phyloP scores from a whole-genome alignment of 2,797 vertebrate species.

The Morus bassanus region DNA sequence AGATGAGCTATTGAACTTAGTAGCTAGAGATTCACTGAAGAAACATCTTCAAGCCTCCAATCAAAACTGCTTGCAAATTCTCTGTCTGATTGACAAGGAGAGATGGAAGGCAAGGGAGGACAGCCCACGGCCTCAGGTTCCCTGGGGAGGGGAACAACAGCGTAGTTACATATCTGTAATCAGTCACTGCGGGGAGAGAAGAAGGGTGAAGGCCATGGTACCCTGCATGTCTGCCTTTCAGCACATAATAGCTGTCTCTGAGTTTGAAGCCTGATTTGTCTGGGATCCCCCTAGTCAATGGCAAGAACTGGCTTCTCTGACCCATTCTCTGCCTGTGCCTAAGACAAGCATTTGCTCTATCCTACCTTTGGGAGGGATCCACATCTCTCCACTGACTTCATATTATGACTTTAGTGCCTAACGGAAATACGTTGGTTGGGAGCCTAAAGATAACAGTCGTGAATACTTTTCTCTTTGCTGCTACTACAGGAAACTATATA shows the following conservation, averaged over 20 bases:
- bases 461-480: not conserved
- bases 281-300: not conserved
- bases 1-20: constrained; percentile 21
- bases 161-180: not conserved
- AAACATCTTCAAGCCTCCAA: constrained; percentile 20
- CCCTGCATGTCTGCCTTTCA: not conserved
- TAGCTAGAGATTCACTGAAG: not conserved
- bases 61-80: constrained; percentile 56
- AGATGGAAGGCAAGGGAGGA: not conserved
- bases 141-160: not conserved
- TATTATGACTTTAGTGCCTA: not conserved
- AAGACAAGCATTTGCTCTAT: not conserved
- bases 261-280: not conserved
- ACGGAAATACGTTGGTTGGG: not conserved
- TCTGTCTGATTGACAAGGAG: constrained; percentile 39
- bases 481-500: not conserved
- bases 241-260: not conserved
- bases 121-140: not conserved
- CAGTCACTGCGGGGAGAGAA: not conserved
- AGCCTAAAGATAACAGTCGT: not conserved
- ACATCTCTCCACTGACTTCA: not conserved
- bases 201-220: not conserved
- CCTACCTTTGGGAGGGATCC: not conserved
- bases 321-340: not conserved
- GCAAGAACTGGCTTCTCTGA: not conserved